phyloP scores from a whole-genome alignment of 2,888 invertebrate genomes.

The Chymomyza fuscimana region DNA sequence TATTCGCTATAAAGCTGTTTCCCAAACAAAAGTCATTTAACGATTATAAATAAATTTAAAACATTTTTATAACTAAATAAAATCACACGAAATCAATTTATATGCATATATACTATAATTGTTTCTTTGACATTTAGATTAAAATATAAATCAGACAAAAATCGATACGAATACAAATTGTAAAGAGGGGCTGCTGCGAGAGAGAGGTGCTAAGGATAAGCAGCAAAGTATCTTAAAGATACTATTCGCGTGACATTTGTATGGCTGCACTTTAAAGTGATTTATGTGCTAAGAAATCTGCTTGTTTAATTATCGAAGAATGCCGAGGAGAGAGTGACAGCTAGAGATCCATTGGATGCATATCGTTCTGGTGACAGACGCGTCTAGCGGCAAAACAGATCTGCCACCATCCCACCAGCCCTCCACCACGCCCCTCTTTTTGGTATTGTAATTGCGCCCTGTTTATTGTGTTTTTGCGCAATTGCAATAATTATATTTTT shows the following conservation, averaged over 20 bases:
- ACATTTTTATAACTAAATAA: not conserved
- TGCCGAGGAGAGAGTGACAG: slow-evolving; percentile 17
- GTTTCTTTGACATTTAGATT: slow-evolving; percentile 40
- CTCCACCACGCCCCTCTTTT: not conserved
- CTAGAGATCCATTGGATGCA: slow-evolving; percentile 7
- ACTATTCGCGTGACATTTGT: slow-evolving; percentile 63
- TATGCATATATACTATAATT: not conserved
- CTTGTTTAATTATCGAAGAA: slow-evolving; percentile 48
- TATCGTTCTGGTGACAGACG: slow-evolving; percentile 44
- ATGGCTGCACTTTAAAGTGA: slow-evolving; percentile 74
- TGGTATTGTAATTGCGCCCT: slow-evolving; percentile 7
- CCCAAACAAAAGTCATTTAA: not conserved
- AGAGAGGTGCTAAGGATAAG: not conserved
- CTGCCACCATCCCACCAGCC: slow-evolving; percentile 5
- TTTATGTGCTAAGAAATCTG: slow-evolving; percentile 71
- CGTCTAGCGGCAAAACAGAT: slow-evolving; percentile 7
- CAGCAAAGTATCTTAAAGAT: not conserved
- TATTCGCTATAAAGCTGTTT: not conserved
- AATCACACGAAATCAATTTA: slow-evolving; percentile 5
- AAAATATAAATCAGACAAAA: not conserved
- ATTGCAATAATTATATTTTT: slow-evolving; percentile 77
- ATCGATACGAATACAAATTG: not conserved
- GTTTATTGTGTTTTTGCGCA: slow-evolving; percentile 34
- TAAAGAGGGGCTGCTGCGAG: not conserved
- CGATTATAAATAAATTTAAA: not conserved